Base-by-base conservation (phyloP, 2,888 invertebrate genomes). In the Acleris emargana region DNA sequence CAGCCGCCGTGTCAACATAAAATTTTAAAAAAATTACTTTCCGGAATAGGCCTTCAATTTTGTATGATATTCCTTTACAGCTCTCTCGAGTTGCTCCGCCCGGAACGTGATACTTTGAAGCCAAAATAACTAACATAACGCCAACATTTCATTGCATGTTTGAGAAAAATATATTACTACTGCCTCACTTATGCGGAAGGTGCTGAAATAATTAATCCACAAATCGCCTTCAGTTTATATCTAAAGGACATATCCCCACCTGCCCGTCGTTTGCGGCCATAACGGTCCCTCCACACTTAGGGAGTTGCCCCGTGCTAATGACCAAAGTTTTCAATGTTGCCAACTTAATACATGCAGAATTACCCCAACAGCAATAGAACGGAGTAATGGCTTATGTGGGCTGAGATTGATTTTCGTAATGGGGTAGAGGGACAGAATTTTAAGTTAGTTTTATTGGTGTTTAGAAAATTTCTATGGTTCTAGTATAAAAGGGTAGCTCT, bases 321-420 rank as follows among this genome's bases (percentile, higher is more conserved):
- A 88, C 84, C 82, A 82, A 91, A 91, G 87, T 91, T 91, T 83
- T 78, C 82, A 80, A 72, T 76, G 77, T 74, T 74, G 69, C 82
- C 77, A 87, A 88, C 87, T 87, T 87, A 83, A 84, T 88, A 86
- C 81, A 84, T 82, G 85, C 82, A 82, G 83, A 85, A 87, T 87
- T 86, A 86, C 86, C 82, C 78, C 76, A 73, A 77, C 79, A 73
- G 75, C 70, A 69, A 67, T 57, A 57, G 45, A 57, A 57, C 57
- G 50, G 50, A 20, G 50, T 45, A 32, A 32, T 49, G 57, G 45
- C 45, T 47, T 32, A 49, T 58, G 49, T 49, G 58, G 43, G 7
- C n/a, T 57, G 57, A 49, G 58, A 58, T 58, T 58, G 58, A 58
- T 58, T 58, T 58, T 49, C 32, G 28, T 49, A 49, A 58, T 58